Base-by-base conservation (phyloP, 2,888 invertebrate genomes). In the Heliconius sara region DNA sequence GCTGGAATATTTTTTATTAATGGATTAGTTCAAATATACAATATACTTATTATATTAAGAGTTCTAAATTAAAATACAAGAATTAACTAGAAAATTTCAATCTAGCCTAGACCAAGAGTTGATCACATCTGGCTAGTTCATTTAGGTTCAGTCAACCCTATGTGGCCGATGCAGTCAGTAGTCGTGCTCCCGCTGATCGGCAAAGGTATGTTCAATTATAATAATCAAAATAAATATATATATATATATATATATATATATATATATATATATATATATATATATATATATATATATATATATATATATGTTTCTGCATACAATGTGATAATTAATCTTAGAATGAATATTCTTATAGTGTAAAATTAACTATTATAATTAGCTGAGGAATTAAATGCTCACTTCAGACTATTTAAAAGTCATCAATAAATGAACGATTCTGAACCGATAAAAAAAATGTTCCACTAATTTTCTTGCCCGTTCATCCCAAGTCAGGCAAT, bases 91-190 rank as follows among this genome's bases (percentile, higher is more conserved):
- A 60, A 19, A 25, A 70, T 73, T 70, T 70, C 77, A 79, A 34
- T 60, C 34, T 34, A 73, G 73, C 34, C 39, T 39, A 73, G 39
- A 77, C 72, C 72, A 25, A n/a, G 65, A 30, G 74, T 80, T 79
- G 80, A 72, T 16, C 47, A 88, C 86, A 86, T 88, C 93, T 92
- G 93, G 68, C 86, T 85, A 83, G 91, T 91, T 91, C 91, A 91
- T 85, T 68, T 65, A 88, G 87, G 94, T 91, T 94, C 94, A 92
- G 84, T 93, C 91, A 93, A 93, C 94, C 91, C 90, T 85, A 76
- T 77, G 79, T 71, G 70, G 66, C 75, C 67, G 79, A 65, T 81
- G 79, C 79, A 79, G 80, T 80, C 82, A 80, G 83, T 79, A 67
- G 78, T 83, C 77, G 73, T 77, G 71, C 80, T 72, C 70, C 76